Percentiles rank a stretch among this genome's conserved stretches.
phyloP scores from a whole-genome alignment of 2,113 vertebrate genomes.

The Carollia perspicillata region DNA sequence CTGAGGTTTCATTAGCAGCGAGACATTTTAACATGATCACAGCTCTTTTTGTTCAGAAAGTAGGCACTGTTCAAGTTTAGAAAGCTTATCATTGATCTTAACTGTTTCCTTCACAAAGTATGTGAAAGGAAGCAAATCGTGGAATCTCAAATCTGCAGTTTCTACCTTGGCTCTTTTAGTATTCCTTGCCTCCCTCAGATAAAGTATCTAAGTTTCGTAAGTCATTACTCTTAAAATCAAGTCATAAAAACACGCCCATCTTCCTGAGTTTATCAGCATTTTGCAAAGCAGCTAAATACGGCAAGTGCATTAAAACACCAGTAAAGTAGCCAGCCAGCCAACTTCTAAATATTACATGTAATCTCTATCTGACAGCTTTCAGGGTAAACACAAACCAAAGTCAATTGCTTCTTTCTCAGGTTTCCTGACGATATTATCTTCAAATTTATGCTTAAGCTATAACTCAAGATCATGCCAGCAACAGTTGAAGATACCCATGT shows the following conservation, averaged over 20 bases:
- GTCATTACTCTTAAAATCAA: conserved; percentile 43
- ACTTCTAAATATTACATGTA: conserved; percentile 23
- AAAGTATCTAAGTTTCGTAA: conserved; percentile 41
- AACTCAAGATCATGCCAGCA: conserved; percentile 37
- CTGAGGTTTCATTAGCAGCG: conserved; percentile 39
- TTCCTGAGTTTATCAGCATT: conserved; percentile 53
- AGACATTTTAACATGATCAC: conserved; percentile 51
- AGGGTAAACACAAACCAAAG: conserved; percentile 24
- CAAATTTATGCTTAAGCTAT: conserved; percentile 2
- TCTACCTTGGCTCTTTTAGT: conserved; percentile 14
- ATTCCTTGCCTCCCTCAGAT: conserved; percentile 34
- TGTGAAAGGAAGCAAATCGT: conserved; percentile 24
- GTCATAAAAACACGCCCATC: conserved; percentile 41
- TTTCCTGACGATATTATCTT: conserved; percentile 47
- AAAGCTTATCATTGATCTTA: conserved; percentile 29
- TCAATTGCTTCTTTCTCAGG: not conserved
- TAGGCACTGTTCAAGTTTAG: not conserved
- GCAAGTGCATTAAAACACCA: conserved; percentile 45
- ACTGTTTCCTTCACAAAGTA: conserved; percentile 21
- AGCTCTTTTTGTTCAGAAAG: conserved; percentile 30
- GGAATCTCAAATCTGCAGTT: not conserved
- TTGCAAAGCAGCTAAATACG: conserved; percentile 27
- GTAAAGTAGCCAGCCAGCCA: not conserved
- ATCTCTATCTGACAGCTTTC: conserved; percentile 40
- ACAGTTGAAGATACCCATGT: not conserved